Evolutionary conservation across 2,113 vertebrate genomes (phyloP).

Genomic region (Lycaon pictus): DNA sequence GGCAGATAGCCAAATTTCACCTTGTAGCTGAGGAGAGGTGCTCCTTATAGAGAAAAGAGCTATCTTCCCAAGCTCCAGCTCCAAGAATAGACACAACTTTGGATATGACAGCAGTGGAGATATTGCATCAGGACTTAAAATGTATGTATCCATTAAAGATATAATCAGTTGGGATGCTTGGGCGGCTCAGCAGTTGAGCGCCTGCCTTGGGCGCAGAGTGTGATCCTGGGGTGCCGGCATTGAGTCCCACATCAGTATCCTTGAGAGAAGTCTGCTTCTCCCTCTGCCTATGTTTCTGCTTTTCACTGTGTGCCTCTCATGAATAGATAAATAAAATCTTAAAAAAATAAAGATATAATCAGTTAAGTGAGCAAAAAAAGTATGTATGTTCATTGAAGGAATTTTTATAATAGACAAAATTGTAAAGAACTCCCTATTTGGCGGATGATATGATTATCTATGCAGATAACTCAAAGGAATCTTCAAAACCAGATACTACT

Average conservation of each 20-base stretch:
- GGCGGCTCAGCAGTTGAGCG: no score
- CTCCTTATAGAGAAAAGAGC: background rate
- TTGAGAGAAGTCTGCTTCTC: no score
- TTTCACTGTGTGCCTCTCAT: no score
- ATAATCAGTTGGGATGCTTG: background rate
- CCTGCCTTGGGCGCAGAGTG: no score
- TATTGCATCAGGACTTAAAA: background rate
- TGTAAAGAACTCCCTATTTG: background rate
- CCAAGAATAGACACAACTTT: background rate
- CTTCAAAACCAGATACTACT: background rate
- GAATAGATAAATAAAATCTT: no score
- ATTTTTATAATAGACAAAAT: constrained; percentile 1
- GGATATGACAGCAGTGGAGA: background rate
- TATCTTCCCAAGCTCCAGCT: background rate
- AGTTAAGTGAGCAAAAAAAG: background rate
- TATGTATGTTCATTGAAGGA: background rate
- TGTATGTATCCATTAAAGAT: background rate
- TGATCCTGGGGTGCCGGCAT: no score
- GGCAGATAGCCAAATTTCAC: background rate
- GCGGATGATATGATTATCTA: background rate
- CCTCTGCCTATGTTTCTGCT: no score
- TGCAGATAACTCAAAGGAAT: background rate
- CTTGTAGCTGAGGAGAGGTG: background rate
- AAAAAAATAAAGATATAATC: background rate
- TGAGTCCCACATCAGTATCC: no score